Evolutionary conservation across 2,113 vertebrate genomes (phyloP).

Genomic region (Sarotherodon lohbergeri): DNA sequence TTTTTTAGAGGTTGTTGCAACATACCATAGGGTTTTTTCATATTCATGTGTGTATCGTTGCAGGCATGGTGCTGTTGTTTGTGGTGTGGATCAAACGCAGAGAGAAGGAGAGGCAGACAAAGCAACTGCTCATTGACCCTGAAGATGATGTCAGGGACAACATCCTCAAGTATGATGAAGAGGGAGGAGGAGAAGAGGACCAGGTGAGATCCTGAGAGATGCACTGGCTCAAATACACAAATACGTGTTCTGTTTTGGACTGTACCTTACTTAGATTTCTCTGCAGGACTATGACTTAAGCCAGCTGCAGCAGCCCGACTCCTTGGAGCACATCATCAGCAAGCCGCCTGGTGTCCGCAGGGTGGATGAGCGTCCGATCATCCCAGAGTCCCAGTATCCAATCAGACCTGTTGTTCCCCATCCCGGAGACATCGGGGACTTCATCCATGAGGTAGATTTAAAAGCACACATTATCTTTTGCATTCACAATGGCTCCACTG

Average conservation of each 20-base stretch:
- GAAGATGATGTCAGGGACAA: conserved; percentile 96
- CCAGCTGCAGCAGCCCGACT: conserved; percentile 94
- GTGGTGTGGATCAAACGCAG: conserved; percentile 91
- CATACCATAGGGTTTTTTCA: background rate
- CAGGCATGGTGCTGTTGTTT: conserved; percentile 92
- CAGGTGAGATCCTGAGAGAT: conserved; percentile 75
- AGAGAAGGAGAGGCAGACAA: conserved; percentile 90
- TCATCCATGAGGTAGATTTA: conserved; percentile 88
- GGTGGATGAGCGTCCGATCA: conserved; percentile 91
- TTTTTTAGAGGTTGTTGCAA: background rate
- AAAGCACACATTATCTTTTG: background rate
- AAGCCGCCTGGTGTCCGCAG: conserved; percentile 87
- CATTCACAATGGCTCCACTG: background rate
- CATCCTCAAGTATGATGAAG: conserved; percentile 95
- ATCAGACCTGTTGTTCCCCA: conserved; percentile 89
- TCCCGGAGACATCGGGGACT: conserved; percentile 95
- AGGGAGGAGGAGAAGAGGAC: conserved; percentile 94
- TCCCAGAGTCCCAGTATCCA: conserved; percentile 93
- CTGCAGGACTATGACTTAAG: conserved; percentile 94
- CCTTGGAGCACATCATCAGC: conserved; percentile 90
- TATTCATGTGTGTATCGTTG: conserved; percentile 2
- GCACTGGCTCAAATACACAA: background rate
- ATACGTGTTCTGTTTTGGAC: background rate
- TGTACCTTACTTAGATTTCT: background rate
- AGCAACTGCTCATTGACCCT: conserved; percentile 94